Evolutionary conservation across 1,140 invertebrate genomes (phyloP).

Genomic region (Phymorhynchus buccinoides): DNA sequence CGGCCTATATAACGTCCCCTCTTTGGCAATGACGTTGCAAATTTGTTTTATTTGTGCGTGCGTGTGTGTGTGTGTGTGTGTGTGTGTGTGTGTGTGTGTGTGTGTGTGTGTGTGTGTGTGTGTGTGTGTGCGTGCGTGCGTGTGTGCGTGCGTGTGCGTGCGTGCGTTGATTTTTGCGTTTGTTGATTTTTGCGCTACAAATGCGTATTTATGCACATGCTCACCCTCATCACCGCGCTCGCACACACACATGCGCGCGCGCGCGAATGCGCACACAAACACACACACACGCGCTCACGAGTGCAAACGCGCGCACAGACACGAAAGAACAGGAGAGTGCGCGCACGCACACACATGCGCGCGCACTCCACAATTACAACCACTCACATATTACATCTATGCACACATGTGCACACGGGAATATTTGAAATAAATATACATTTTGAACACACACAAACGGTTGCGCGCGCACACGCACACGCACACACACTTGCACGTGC

Average conservation of each 20-base stretch:
- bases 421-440: background rate
- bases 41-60: background rate
- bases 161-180: no score
- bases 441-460: background rate
- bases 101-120: constrained; percentile 26
- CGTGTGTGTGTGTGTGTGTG: background rate
- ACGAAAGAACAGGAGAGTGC: no score
- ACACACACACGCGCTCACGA: background rate
- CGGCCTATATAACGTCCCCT: no score
- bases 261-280: no score
- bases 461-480: background rate
- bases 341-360: no score
- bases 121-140: background rate
- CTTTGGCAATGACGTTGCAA: no score
- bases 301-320: no score
- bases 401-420: background rate
- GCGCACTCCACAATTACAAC: no score
- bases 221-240: no score
- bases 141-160: background rate
- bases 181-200: background rate
- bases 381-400: no score
- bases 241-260: constrained; percentile 20
- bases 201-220: background rate
- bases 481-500: background rate
- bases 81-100: constrained; percentile 16